A percentile compares a stretch with the other conserved stretches of the same genome.
Conservation (phyloP, 2,797 vertebrate species). For the Myotis myotis region DNA sequence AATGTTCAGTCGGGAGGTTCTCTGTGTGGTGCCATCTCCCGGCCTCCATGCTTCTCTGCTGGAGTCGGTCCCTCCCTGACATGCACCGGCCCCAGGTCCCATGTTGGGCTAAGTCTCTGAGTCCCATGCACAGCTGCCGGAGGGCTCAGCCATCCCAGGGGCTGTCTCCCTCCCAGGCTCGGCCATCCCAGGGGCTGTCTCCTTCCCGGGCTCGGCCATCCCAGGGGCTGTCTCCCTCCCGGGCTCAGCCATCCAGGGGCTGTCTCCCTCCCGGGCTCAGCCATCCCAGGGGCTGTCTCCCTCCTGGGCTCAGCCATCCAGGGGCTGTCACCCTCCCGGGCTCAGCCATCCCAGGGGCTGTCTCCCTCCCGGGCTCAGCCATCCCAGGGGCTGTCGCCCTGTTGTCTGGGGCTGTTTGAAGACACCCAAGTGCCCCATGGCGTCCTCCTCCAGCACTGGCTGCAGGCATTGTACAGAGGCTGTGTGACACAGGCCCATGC, state of each 20-base stretch:
- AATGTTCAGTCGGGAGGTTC: fast-evolving
- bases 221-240: no score
- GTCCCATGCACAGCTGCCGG: fast-evolving
- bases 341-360: fast-evolving
- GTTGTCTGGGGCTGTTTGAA: no score
- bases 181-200: neutral
- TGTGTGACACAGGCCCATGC: slow-evolving; percentile 76
- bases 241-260: neutral
- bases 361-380: neutral
- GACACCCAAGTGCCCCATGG: no score
- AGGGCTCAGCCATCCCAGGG: no score
- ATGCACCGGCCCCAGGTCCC: fast-evolving
- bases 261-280: neutral
- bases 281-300: neutral
- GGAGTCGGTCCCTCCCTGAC: neutral
- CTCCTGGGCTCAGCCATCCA: no score
- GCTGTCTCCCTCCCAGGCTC: neutral
- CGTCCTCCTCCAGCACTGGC: no score
- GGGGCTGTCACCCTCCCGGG: no score
- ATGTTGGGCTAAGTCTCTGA: neutral
- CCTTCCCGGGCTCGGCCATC: no score
- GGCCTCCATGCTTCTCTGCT: fast-evolving
- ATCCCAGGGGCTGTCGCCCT: neutral
- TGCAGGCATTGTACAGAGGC: no score
- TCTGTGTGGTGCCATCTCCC: fast-evolving